Conservation (phyloP, 92 coral and sea anemone genomes). For the Hydrozoanthus gracilis region DNA sequence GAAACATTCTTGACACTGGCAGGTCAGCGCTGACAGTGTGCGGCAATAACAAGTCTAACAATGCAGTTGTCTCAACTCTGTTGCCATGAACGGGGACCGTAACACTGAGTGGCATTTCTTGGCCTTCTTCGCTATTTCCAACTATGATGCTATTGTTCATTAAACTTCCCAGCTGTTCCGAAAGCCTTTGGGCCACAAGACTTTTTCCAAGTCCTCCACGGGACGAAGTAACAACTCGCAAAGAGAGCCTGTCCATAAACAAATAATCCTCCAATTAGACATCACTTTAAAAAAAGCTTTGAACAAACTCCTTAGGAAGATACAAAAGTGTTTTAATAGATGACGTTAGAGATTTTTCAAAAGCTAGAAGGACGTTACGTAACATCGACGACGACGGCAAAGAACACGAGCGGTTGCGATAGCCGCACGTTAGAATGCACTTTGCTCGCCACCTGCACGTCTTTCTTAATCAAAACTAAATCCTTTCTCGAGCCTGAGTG, state of each 20-base stretch:
- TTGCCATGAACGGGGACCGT: constrained; percentile 82
- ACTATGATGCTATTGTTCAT: constrained; percentile 55
- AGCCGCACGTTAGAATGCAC: too few species aligned
- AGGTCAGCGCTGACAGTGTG: constrained; percentile 73
- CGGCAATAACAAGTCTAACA: constrained; percentile 64
- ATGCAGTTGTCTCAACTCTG: constrained; percentile 52
- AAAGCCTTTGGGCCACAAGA: constrained; percentile 68
- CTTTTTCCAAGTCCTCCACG: constrained; percentile 90
- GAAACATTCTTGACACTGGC: constrained; percentile 82
- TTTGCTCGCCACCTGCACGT: too few species aligned
- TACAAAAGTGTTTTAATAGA: too few species aligned
- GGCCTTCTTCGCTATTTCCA: not conserved
- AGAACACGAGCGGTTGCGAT: too few species aligned
- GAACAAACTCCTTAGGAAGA: too few species aligned
- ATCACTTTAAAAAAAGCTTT: too few species aligned
- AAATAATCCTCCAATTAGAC: too few species aligned
- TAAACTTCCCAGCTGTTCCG: constrained; percentile 65
- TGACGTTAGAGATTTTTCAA: too few species aligned
- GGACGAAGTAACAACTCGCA: constrained; percentile 78
- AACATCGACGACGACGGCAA: too few species aligned
- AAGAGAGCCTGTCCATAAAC: constrained; percentile 57
- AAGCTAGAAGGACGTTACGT: too few species aligned
- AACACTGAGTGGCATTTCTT: constrained; percentile 48
- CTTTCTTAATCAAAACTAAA: too few species aligned
- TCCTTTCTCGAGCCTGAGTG: too few species aligned